Evolutionary conservation across 2,888 invertebrate genomes (phyloP).

Genomic region (Stegana nigrithorax): DNA sequence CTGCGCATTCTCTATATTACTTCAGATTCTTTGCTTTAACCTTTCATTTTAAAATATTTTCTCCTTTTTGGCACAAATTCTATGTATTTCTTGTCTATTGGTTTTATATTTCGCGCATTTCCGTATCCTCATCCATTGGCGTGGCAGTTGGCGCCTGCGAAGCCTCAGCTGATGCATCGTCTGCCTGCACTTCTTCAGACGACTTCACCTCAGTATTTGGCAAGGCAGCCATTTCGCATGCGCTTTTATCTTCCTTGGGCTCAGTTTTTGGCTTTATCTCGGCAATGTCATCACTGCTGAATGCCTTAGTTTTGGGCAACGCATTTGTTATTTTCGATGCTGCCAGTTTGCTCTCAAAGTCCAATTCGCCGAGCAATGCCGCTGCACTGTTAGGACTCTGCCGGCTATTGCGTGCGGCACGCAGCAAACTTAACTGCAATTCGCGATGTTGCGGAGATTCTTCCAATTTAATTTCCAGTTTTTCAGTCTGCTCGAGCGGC

Average conservation of each 20-base stretch:
- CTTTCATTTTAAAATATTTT: constrained; percentile 33
- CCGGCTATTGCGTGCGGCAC: constrained; percentile 41
- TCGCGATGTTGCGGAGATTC: constrained; percentile 62
- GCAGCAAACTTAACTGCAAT: constrained; percentile 50
- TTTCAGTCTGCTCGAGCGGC: constrained; percentile 62
- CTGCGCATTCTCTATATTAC: too few relatives aligned
- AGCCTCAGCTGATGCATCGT: background rate
- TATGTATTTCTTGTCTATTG: constrained; percentile 56
- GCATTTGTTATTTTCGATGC: constrained; percentile 66
- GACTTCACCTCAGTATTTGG: too few relatives aligned
- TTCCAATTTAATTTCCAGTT: constrained; percentile 61
- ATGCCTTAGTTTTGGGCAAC: constrained; percentile 42
- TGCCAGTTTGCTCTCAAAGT: constrained; percentile 65
- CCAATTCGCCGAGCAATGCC: constrained; percentile 41
- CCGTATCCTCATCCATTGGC: constrained; percentile 31
- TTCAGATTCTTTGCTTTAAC: too few relatives aligned
- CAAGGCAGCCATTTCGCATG: too few relatives aligned
- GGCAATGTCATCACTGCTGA: background rate
- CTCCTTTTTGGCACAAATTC: constrained; percentile 59
- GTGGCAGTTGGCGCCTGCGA: constrained; percentile 20
- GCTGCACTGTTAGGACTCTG: constrained; percentile 37
- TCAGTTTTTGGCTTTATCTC: background rate
- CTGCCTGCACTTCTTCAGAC: background rate
- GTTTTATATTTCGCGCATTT: constrained; percentile 54
- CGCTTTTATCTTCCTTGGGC: constrained; percentile 24